A percentile compares a stretch with the other conserved stretches of the same genome.
Evolutionary conservation across 2,113 vertebrate species (phyloP).

Genomic region (Eubucco bourcierii): DNA sequence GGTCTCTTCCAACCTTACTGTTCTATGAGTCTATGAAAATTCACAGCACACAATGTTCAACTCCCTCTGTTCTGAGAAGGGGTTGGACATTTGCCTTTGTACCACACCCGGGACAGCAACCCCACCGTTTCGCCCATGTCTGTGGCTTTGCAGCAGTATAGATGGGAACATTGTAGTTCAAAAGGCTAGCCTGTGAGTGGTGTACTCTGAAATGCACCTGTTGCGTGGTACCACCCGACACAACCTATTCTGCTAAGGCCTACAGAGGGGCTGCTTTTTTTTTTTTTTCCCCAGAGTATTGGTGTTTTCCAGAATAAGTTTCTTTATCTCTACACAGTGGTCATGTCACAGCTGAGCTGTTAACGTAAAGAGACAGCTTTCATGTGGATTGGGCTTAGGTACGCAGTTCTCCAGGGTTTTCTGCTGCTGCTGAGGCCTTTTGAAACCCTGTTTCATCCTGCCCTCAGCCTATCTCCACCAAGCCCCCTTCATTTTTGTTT

Average conservation of each 20-base stretch:
- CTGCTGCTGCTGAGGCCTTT: not conserved
- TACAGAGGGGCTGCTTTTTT: not conserved
- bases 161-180: not conserved
- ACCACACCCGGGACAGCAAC: not conserved
- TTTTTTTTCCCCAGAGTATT: not conserved
- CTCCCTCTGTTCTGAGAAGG: not conserved
- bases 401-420: not conserved
- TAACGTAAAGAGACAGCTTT: not conserved
- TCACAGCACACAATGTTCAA: not conserved
- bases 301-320: not conserved
- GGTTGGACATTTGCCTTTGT: not conserved
- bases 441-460: not conserved
- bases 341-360: not conserved
- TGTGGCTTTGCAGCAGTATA: not conserved
- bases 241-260: not conserved
- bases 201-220: not conserved
- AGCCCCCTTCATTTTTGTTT: not conserved
- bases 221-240: not conserved
- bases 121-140: not conserved
- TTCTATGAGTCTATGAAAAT: no score
- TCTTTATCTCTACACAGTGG: not conserved
- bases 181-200: not conserved
- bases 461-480: not conserved
- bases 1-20: no score
- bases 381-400: not conserved